Evolutionary conservation across 2,113 vertebrate species (phyloP).

Genomic region (Clinocottus analis): DNA sequence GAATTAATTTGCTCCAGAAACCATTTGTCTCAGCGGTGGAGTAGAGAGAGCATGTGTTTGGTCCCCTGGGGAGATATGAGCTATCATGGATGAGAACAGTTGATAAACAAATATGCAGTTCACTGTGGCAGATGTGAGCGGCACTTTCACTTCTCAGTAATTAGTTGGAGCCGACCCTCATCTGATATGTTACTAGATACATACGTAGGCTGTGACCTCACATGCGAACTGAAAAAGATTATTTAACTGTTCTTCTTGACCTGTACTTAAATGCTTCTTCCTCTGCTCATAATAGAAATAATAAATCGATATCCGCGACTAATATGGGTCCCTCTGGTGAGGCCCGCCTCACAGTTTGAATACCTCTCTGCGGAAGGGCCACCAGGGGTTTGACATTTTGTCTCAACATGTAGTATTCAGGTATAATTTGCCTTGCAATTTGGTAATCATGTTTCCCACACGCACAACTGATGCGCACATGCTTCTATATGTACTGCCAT

Average conservation of each 20-base stretch:
- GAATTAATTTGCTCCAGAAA: conserved; percentile 79
- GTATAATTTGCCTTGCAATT: too few relatives aligned
- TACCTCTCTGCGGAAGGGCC: too few relatives aligned
- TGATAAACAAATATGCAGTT: conserved; percentile 71
- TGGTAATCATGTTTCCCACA: too few relatives aligned
- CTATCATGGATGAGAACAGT: conserved; percentile 50
- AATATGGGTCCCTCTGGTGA: too few relatives aligned
- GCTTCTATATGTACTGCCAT: too few relatives aligned
- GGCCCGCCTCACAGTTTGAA: too few relatives aligned
- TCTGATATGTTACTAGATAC: neutral
- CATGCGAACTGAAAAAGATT: neutral
- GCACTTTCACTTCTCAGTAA: neutral
- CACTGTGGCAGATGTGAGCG: conserved; percentile 44
- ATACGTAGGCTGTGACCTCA: neutral
- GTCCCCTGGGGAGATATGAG: conserved; percentile 53
- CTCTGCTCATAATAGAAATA: neutral
- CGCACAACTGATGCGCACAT: too few relatives aligned
- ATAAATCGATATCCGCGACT: neutral
- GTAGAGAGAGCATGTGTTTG: conserved; percentile 58
- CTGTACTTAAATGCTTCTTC: neutral
- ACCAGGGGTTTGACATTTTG: too few relatives aligned
- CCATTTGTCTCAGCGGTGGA: conserved; percentile 48
- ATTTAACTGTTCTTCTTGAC: neutral
- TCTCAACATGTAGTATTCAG: neutral
- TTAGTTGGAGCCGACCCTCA: neutral